A percentile compares a stretch with the other conserved stretches of the same genome.
Conservation (phyloP, 2,797 vertebrate species). For the Esox lucius region DNA sequence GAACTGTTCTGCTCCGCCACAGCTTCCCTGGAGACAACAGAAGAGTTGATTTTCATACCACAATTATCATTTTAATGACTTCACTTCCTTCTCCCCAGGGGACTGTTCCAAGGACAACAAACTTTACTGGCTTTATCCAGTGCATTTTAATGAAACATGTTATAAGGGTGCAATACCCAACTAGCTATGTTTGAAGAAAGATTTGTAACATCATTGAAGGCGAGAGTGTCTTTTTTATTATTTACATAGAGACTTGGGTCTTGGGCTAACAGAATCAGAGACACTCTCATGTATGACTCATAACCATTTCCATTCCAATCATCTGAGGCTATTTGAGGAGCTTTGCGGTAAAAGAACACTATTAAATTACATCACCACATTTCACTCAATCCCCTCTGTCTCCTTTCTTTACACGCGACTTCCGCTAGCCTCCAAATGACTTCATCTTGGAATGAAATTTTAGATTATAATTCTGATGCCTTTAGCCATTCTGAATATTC, state of each 20-base stretch:
- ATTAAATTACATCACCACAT: conserved; percentile 27
- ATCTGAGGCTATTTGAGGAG: conserved; percentile 10
- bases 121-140: not conserved
- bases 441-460: conserved; percentile 37
- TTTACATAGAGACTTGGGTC: not conserved
- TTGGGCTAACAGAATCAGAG: not conserved
- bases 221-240: not conserved
- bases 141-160: not conserved
- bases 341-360: conserved; percentile 35
- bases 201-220: not conserved
- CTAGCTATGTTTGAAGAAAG: not conserved
- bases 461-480: conserved; percentile 26
- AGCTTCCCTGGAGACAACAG: conserved; percentile 82
- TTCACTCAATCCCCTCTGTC: conserved; percentile 21
- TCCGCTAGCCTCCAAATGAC: conserved; percentile 28
- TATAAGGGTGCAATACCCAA: not conserved
- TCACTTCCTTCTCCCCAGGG: not conserved
- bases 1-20: conserved; percentile 82
- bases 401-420: not conserved
- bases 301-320: conserved; percentile 13
- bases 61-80: too few relatives aligned
- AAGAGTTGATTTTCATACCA: not conserved
- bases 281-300: not conserved
- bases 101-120: not conserved
- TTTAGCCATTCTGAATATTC: conserved; percentile 48